Conservation (phyloP, 1,140 invertebrate genomes). For the Drosophila nikananu region DNA sequence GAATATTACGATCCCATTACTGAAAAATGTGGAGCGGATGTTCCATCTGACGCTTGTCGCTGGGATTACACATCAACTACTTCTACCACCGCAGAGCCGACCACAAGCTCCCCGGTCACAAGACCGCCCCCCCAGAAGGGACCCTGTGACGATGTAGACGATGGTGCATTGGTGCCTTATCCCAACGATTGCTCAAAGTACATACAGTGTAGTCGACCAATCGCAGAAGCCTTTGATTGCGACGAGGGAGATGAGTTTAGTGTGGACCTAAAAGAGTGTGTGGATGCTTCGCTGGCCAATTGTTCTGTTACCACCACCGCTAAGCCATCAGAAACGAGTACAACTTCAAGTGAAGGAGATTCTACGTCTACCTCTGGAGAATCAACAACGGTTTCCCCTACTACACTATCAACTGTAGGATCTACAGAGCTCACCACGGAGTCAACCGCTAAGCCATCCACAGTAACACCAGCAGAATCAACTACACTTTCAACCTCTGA, state of each 20-base stretch:
- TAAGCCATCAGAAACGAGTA: constrained; percentile 17
- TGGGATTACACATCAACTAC: constrained; percentile 65
- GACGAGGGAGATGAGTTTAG: constrained; percentile 63
- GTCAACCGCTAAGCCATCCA: background rate
- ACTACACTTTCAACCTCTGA: background rate
- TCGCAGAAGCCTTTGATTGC: constrained; percentile 61
- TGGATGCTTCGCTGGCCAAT: constrained; percentile 60
- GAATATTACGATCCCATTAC: constrained; percentile 72
- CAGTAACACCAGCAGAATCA: background rate
- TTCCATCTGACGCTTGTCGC: constrained; percentile 65
- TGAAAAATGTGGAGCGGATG: constrained; percentile 55
- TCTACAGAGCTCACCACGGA: background rate
- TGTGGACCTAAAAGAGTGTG: constrained; percentile 31
- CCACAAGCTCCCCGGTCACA: constrained; percentile 37
- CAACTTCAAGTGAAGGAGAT: constrained; percentile 10
- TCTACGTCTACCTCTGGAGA: background rate
- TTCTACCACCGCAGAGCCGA: constrained; percentile 21
- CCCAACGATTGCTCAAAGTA: constrained; percentile 75
- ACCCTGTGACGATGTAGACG: constrained; percentile 52
- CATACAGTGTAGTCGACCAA: constrained; percentile 64
- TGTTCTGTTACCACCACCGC: constrained; percentile 46
- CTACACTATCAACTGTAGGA: background rate
- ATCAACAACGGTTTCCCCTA: constrained; percentile 3
- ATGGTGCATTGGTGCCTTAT: constrained; percentile 63
- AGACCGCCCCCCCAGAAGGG: constrained; percentile 62